Evolutionary conservation across 2,888 invertebrate genomes (phyloP), one percentile per base, ranked within the genome.

Genomic region (Caradrina clavipalpis): DNA sequence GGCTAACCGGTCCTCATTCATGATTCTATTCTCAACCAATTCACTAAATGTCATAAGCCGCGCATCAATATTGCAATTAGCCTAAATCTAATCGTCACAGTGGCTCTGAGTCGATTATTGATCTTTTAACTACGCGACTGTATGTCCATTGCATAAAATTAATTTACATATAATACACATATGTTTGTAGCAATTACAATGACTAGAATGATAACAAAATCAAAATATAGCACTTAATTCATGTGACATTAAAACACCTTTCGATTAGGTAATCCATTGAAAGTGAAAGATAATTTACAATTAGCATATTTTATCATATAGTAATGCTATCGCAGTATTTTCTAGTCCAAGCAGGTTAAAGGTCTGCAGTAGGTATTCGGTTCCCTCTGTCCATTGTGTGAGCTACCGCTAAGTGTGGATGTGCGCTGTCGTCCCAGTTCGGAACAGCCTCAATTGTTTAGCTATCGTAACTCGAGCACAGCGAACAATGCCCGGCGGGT

Each of bases 171-270:
- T 80, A 88, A 86, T 79, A 87, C 85, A 85, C 86, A 86, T 86
- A 81, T 81, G 78, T 85, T 89, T 91, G 89, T 86, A 91, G 89
- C 91, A 92, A 87, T 90, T 89, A 87, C 84, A 88, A 89, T 93
- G 94, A 95, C 95, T 95, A 94, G 94, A 95, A 89, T 86, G 81
- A 85, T 87, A 73, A 75, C 83, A 83, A 86, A 87, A 88, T 84
- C 82, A 86, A 87, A 81, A 81, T 78, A 66, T 69, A 86, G 80
- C 75, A 70, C 55, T 76, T 83, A 66, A 73, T 71, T 76, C 69
- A 75, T 72, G 80, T 80, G 78, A 80, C 73, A 77, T 26, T 53
- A 51, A 58, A 55, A 55, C 26, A 59, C 61, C 62, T 54, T 50
- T 64, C 39, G 63, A 66, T 60, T 57, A 17, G 21, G 56, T 57